Percentiles rank a stretch among this genome's conserved stretches.
Conservation (phyloP, 2,113 vertebrate genomes). For the Strigops habroptila region DNA sequence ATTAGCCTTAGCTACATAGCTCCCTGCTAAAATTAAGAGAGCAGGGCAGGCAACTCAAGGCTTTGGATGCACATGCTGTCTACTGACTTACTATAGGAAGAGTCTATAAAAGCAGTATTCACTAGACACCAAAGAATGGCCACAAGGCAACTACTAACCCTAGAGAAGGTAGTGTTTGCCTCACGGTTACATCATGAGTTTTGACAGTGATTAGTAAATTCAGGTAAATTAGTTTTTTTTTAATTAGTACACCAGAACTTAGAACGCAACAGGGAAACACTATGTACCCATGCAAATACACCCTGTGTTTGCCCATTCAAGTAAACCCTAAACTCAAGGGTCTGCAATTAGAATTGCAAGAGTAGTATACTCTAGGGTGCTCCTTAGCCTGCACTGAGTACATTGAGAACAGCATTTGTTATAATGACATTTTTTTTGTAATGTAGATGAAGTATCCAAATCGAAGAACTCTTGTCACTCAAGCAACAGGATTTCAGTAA, state of each 20-base stretch:
- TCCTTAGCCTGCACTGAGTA: not conserved
- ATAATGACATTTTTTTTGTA: not conserved
- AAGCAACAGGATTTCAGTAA: not conserved
- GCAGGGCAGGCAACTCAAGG: not conserved
- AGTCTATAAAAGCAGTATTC: not conserved
- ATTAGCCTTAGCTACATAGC: not conserved
- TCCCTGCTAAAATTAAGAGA: not conserved
- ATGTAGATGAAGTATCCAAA: not conserved
- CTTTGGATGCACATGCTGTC: fast-evolving
- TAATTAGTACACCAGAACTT: not conserved
- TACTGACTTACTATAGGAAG: not conserved
- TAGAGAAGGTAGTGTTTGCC: not conserved
- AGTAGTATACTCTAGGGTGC: not conserved
- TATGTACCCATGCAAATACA: not conserved
- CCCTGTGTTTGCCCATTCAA: not conserved
- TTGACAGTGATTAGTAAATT: not conserved
- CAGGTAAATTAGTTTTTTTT: not conserved
- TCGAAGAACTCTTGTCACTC: not conserved
- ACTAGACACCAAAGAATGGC: not conserved
- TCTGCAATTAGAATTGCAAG: not conserved
- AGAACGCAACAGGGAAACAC: not conserved
- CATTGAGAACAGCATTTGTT: not conserved
- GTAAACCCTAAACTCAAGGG: not conserved
- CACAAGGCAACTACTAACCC: not conserved
- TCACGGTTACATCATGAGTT: not conserved